Percentiles rank a stretch among this genome's conserved stretches.
Conservation (phyloP, 2,888 invertebrate species). For the Nomada ruficornis region DNA sequence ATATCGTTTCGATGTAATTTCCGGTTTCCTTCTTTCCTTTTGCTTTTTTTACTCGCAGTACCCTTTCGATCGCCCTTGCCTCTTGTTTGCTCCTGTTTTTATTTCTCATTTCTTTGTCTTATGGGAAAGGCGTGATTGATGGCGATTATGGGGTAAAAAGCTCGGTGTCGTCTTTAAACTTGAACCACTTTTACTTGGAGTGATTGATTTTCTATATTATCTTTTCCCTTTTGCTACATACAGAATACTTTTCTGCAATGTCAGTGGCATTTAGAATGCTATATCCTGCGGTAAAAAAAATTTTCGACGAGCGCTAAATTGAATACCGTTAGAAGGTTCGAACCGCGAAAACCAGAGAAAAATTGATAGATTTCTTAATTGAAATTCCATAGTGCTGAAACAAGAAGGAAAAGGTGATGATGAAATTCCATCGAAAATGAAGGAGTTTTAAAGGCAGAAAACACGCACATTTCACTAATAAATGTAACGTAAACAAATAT, state of each 20-base stretch:
- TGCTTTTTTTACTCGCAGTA: neutral
- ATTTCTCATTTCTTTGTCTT: neutral
- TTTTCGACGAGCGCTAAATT: neutral
- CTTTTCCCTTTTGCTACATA: neutral
- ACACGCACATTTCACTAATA: no score
- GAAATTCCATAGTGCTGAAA: no score
- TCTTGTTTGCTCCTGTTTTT: neutral
- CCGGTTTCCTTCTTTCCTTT: neutral
- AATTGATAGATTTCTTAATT: no score
- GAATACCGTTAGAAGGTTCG: neutral
- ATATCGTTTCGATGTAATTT: slow-evolving; percentile 12
- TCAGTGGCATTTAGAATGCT: neutral
- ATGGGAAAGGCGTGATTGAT: neutral
- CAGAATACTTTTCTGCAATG: neutral
- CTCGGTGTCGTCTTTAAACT: no score
- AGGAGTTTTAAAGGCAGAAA: no score
- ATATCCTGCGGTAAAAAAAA: neutral
- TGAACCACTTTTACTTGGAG: no score
- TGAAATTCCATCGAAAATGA: no score
- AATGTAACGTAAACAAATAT: no score
- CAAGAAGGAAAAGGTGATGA: no score
- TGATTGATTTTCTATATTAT: neutral
- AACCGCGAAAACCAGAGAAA: neutral
- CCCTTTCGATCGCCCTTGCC: neutral
- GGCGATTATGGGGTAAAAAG: neutral